A percentile compares a stretch with the other conserved stretches of the same genome.
These are phyloP conservation scores for Odontocerum albicorne DNA, from an alignment of 2,888 invertebrate species.

Conservation along the genomic window DNA sequence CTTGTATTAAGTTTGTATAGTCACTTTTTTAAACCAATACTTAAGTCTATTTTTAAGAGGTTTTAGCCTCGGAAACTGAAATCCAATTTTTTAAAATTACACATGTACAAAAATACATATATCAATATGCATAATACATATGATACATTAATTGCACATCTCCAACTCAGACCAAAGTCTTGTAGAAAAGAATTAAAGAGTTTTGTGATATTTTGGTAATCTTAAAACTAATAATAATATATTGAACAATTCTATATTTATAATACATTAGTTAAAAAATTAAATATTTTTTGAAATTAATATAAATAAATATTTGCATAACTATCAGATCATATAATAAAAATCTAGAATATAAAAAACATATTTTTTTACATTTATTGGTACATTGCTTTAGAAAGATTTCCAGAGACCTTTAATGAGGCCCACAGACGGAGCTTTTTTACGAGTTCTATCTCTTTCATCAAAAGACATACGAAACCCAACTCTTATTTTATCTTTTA, in stretches of 20 bases:
- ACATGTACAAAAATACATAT: no score
- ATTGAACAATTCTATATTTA: slow-evolving; percentile 5
- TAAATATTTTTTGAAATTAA: slow-evolving; percentile 17
- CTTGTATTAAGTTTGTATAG: no score
- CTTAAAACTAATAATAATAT: neutral
- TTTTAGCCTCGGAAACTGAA: no score
- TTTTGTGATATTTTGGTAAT: no score
- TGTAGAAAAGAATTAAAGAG: no score
- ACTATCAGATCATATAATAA: slow-evolving; percentile 28
- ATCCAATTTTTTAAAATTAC: no score
- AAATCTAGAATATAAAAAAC: neutral
- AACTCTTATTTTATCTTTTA: slow-evolving; percentile 53
- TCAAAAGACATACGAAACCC: slow-evolving; percentile 45
- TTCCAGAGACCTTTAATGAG: slow-evolving; percentile 58
- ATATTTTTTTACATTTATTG: neutral
- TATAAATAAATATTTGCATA: slow-evolving; percentile 28
- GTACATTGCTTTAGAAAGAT: slow-evolving; percentile 46
- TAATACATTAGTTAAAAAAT: slow-evolving; percentile 15
- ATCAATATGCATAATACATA: no score
- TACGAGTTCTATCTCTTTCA: slow-evolving; percentile 50
- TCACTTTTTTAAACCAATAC: no score
- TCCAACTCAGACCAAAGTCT: no score
- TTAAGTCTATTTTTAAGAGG: no score
- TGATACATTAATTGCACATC: no score
- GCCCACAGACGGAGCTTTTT: slow-evolving; percentile 52